Evolutionary conservation across 2,113 vertebrate species (phyloP).

Genomic region (Plestiodon gilberti): DNA sequence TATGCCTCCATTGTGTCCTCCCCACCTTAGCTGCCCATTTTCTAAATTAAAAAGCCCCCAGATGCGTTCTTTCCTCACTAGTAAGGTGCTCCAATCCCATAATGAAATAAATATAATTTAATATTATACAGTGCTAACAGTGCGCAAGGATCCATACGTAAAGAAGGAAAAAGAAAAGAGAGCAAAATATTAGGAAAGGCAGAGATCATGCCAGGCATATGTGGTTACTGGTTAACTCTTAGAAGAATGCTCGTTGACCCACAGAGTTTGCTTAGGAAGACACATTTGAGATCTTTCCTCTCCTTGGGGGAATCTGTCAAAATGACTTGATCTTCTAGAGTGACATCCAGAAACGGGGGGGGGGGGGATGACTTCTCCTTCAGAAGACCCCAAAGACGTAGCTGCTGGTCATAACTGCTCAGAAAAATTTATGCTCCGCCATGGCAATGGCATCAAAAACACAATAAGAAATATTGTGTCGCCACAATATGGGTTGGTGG

Average conservation of each 20-base stretch:
- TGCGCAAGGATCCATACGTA: too few species aligned
- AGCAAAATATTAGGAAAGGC: not conserved
- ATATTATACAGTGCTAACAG: too few species aligned
- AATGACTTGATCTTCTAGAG: not conserved
- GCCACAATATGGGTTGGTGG: not conserved
- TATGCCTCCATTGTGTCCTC: too few species aligned
- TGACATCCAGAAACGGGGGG: not conserved
- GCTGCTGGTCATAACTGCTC: not conserved
- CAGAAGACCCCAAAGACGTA: not conserved
- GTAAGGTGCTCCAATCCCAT: too few species aligned
- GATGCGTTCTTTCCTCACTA: too few species aligned
- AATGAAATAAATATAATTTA: too few species aligned
- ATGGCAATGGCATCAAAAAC: not conserved
- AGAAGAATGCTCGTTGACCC: not conserved
- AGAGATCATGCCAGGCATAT: not conserved
- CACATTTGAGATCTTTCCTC: not conserved
- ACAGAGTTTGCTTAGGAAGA: not conserved
- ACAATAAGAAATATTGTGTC: not conserved
- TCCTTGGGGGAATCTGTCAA: constrained; percentile 20
- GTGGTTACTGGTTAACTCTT: too few species aligned
- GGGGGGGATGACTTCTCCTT: not conserved
- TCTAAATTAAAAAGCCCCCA: too few species aligned
- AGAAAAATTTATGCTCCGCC: not conserved
- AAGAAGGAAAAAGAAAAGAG: too few species aligned
- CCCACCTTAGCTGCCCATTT: too few species aligned